These are phyloP conservation scores for Tretioscincus oriximinensis DNA, from an alignment of 2,113 vertebrate species.

Conservation along the genomic window DNA sequence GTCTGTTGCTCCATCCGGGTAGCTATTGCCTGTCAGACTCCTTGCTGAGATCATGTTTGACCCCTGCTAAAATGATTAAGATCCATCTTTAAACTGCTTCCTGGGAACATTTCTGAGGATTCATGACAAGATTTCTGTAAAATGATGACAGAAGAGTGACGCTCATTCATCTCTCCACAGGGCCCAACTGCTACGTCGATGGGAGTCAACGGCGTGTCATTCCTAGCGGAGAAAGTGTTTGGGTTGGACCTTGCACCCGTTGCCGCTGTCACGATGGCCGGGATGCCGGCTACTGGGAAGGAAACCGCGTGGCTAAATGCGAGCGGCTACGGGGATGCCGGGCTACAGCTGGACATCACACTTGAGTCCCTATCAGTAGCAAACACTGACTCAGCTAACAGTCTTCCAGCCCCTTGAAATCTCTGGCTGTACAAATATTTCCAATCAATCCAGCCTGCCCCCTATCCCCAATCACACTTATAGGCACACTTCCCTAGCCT, in stretches of 20 bases:
- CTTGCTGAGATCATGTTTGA: neutral
- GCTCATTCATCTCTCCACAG: constrained; percentile 32
- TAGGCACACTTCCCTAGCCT: neutral
- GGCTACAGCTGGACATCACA: constrained; percentile 2
- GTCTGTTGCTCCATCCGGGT: no score
- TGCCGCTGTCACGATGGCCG: constrained; percentile 81
- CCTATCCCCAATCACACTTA: neutral
- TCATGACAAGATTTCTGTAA: neutral
- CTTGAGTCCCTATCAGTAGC: neutral
- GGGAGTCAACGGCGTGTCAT: constrained; percentile 72
- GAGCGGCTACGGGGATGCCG: constrained; percentile 73
- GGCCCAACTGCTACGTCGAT: constrained; percentile 81
- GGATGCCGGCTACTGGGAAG: constrained; percentile 84
- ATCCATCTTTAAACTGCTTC: no score
- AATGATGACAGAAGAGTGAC: neutral
- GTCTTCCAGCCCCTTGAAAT: neutral
- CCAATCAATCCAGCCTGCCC: neutral
- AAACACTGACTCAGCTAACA: neutral
- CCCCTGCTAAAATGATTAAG: no score
- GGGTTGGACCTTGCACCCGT: constrained; percentile 81
- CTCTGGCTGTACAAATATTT: neutral
- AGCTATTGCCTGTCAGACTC: no score
- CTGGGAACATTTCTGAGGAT: no score
- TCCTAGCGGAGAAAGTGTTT: constrained; percentile 74
- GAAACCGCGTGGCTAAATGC: constrained; percentile 80